A percentile compares a stretch with the other conserved stretches of the same genome.
Evolutionary conservation across 2,888 invertebrate species (phyloP).

Genomic region (Phaonia tiefii): DNA sequence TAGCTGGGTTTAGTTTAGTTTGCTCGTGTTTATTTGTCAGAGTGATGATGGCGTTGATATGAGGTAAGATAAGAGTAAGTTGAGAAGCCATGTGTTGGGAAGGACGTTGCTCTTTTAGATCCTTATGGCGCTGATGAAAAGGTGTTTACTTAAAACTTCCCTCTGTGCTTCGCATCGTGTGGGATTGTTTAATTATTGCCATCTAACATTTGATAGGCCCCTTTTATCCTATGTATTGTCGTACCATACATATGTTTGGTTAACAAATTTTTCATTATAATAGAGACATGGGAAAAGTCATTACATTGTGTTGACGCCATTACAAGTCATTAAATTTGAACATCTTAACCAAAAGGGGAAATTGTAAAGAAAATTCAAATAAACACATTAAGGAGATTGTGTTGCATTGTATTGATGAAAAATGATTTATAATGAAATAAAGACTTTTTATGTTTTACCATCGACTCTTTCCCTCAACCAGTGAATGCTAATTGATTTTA

Average conservation of each 20-base stretch:
- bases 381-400: background rate
- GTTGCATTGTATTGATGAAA: no score
- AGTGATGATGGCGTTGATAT: no score
- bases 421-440: background rate
- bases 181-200: no score
- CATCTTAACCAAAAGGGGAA: constrained; percentile 13
- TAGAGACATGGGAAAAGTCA: constrained; percentile 24
- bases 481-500: no score
- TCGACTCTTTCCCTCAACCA: no score
- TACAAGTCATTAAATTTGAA: constrained; percentile 46
- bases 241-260: no score
- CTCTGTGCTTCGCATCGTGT: no score
- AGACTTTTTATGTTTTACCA: no score
- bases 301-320: constrained; percentile 55
- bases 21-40: background rate
- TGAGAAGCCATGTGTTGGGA: background rate
- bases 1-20: constrained; percentile 7
- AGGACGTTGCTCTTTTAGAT: background rate
- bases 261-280: background rate
- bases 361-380: background rate
- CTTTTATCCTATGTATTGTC: no score
- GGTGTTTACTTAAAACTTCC: background rate
- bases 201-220: no score
- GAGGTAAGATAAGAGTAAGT: no score
- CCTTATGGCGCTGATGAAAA: background rate